Percentiles rank a stretch among this genome's conserved stretches.
phyloP scores from a whole-genome alignment of 2,888 invertebrate species.

The Stictocephala bisonia region DNA sequence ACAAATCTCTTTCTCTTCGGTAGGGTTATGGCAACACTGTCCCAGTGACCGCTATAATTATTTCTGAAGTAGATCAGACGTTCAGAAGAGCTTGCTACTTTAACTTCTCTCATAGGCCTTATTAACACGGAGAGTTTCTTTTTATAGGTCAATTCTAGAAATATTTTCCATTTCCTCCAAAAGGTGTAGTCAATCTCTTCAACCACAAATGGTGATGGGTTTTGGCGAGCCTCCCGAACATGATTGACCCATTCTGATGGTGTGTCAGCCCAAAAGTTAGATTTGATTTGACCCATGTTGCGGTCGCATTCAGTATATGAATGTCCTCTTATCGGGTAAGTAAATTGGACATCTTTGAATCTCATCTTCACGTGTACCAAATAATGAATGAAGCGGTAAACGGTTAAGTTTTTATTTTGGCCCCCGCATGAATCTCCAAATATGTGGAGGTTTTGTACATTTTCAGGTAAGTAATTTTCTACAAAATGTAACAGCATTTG shows the following conservation, averaged over 20 bases:
- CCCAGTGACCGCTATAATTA: no score
- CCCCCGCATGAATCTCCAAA: conserved; percentile 41
- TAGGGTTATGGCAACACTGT: no score
- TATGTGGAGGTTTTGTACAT: conserved; percentile 29
- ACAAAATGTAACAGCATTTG: conserved; percentile 31
- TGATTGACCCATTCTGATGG: conserved; percentile 34
- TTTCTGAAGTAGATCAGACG: conserved; percentile 39
- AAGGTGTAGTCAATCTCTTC: conserved; percentile 38
- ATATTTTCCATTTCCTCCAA: conserved; percentile 34
- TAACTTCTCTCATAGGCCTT: conserved; percentile 40
- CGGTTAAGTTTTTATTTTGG: conserved; percentile 34
- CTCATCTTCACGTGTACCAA: conserved; percentile 18
- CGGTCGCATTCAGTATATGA: conserved; percentile 34
- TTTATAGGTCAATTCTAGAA: conserved; percentile 25
- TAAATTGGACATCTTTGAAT: conserved; percentile 27
- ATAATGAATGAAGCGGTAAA: conserved; percentile 25
- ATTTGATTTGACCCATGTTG: conserved; percentile 41
- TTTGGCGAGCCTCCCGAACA: conserved; percentile 23
- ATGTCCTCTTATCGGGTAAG: conserved; percentile 37
- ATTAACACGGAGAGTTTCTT: conserved; percentile 27
- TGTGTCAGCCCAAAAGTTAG: conserved; percentile 19
- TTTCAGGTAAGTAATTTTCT: conserved; percentile 27
- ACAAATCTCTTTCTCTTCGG: no score
- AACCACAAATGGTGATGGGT: conserved; percentile 31
- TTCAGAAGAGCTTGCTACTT: conserved; percentile 19